Evolutionary conservation across 2,113 vertebrate genomes (phyloP).

Genomic region (Larimichthys polyactis): DNA sequence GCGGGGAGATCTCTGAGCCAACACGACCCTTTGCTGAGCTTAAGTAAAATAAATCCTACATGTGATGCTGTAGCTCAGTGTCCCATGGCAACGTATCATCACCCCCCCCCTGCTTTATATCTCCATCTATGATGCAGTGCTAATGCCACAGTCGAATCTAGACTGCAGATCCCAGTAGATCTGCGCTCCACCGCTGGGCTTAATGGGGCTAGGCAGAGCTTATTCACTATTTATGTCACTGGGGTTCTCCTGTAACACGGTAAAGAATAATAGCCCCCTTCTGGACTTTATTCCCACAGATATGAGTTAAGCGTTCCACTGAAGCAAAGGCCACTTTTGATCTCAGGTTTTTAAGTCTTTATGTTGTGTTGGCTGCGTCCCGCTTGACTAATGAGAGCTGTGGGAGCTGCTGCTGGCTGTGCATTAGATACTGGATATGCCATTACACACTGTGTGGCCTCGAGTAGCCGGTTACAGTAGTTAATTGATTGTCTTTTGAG

Average conservation of each 20-base stretch:
- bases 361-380: constrained; percentile 2
- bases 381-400: constrained; percentile 53
- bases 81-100: constrained; percentile 39
- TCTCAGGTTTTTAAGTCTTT: constrained; percentile 32
- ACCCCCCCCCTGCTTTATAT: constrained; percentile 24
- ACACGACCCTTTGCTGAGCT: constrained; percentile 25
- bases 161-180: constrained; percentile 41
- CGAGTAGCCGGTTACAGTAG: constrained; percentile 16
- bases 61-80: constrained; percentile 5
- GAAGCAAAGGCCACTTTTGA: constrained; percentile 39
- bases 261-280: constrained; percentile 17
- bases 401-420: constrained; percentile 26
- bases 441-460: constrained; percentile 15
- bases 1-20: constrained; percentile 27
- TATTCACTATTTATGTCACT: constrained; percentile 44
- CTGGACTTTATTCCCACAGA: constrained; percentile 36
- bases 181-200: neutral
- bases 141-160: constrained; percentile 17
- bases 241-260: constrained; percentile 11
- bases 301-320: neutral
- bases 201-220: constrained; percentile 47
- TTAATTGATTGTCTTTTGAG: constrained; percentile 40
- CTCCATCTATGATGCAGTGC: constrained; percentile 5
- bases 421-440: constrained; percentile 22
- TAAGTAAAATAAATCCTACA: constrained; percentile 33